phyloP scores from a whole-genome alignment of 1,140 invertebrate species.

The Fopius arisanus region DNA sequence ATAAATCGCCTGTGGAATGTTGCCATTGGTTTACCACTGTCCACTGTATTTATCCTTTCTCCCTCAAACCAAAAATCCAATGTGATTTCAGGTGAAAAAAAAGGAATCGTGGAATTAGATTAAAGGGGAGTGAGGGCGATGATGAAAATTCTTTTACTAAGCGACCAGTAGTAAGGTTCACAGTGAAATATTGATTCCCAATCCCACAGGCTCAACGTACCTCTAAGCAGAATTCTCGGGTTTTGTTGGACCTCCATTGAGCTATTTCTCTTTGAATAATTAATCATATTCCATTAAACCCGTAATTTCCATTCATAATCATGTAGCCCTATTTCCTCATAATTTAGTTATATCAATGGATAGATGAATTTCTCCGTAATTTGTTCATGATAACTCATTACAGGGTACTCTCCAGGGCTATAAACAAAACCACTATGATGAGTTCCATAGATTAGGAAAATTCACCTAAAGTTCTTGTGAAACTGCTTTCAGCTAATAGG shows the following conservation, averaged over 20 bases:
- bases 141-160: background rate
- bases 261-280: background rate
- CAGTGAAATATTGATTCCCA: background rate
- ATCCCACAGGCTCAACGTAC: background rate
- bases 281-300: background rate
- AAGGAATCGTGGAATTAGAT: background rate
- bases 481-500: background rate
- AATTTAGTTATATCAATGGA: slow-evolving; percentile 1
- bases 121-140: background rate
- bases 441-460: background rate
- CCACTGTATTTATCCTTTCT: background rate
- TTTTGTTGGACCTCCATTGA: background rate
- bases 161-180: background rate
- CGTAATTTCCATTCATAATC: background rate
- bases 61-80: background rate
- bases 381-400: background rate
- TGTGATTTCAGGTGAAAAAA: slow-evolving; percentile 1
- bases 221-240: background rate
- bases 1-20: slow-evolving; percentile 26
- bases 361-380: background rate
- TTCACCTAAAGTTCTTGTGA: background rate
- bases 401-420: background rate
- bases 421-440: background rate
- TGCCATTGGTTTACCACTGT: slow-evolving; percentile 2
- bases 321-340: background rate